Evolutionary conservation across 1,140 invertebrate genomes (phyloP), one percentile per base, ranked within the genome.

Genomic region (Coenobita brevimanus): DNA sequence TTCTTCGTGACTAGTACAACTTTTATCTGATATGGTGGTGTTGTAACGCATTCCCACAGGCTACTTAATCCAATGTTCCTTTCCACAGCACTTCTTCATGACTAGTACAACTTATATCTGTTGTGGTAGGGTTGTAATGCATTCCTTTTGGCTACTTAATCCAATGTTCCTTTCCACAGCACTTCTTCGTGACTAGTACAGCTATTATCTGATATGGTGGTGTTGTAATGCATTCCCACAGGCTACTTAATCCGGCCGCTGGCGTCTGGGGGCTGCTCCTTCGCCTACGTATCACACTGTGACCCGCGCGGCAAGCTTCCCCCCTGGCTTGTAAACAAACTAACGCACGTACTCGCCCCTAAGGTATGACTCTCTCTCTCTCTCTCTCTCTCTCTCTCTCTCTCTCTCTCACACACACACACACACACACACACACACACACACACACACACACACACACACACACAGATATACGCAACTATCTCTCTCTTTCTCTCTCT

Each of bases 271-370:
- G 95, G 96, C 82, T 97, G 96, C 91, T 95, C 95, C 92, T 92
- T 97, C 38, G 96, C 96, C 13, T 98, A 98, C 91, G 95, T 98
- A 15, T 96, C 97, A 0, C 96, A 97, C 91, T 97, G 96, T 2
- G 97, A 98, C 93, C 97, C 97, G 24, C 95, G 96, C 92, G 97
- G 97, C 89, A 96, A 96, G 90, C 93, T 98, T 85, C 97, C 97
- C 15, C 95, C 95, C 13, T 98, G 97, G 97, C 93, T 97, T 64
- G 96, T 98, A 21, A 98, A 98, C 93, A 96, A 96, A 93, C 94
- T 97, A 73, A 97, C 97, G 41, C 96, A 97, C 91, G 96, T 96
- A 91, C 94, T 97, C 91, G 97, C 97, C 4, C 97, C 97, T 60
- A 87, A 96, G 92, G 94, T 94, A 41, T 38, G 73, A 17, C 41